These are phyloP conservation scores for Mamestra brassicae DNA, from an alignment of 2,888 invertebrate species.

Conservation along the genomic window DNA sequence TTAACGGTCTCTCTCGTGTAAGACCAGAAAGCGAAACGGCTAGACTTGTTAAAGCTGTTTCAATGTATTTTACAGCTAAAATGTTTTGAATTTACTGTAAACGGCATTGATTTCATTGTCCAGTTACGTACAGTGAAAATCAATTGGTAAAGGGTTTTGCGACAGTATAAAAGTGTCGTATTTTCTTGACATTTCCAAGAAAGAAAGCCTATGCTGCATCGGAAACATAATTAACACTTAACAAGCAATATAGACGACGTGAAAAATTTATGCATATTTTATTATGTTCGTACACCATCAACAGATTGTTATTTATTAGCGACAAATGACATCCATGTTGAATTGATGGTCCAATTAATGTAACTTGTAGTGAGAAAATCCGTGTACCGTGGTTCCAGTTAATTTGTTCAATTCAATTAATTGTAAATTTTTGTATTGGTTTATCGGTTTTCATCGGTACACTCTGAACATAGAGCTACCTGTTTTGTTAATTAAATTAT, in stretches of 20 bases:
- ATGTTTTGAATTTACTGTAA: conserved; percentile 19
- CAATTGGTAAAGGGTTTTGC: conserved; percentile 12
- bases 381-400: conserved; percentile 21
- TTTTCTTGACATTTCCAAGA: conserved; percentile 8
- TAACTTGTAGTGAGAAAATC: conserved; percentile 39
- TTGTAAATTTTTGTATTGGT: conserved; percentile 9
- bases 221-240: conserved; percentile 32
- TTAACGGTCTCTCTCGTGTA: conserved; percentile 52
- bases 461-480: conserved; percentile 3
- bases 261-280: conserved; percentile 44
- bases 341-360: conserved; percentile 55
- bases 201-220: not conserved
- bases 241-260: conserved; percentile 18
- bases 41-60: conserved; percentile 38
- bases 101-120: not conserved
- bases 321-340: conserved; percentile 44
- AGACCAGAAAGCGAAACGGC: conserved; percentile 62
- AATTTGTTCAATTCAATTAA: conserved; percentile 38
- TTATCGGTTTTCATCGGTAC: conserved; percentile 6
- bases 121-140: conserved; percentile 9
- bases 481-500: conserved; percentile 20
- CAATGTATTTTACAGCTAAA: conserved; percentile 32
- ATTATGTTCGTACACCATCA: conserved; percentile 33
- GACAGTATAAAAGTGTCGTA: not conserved
- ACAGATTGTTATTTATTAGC: conserved; percentile 50